Percentiles rank a stretch among this genome's conserved stretches.
Conservation (phyloP, 2,888 invertebrate genomes). For the Gastrophysa polygoni region DNA sequence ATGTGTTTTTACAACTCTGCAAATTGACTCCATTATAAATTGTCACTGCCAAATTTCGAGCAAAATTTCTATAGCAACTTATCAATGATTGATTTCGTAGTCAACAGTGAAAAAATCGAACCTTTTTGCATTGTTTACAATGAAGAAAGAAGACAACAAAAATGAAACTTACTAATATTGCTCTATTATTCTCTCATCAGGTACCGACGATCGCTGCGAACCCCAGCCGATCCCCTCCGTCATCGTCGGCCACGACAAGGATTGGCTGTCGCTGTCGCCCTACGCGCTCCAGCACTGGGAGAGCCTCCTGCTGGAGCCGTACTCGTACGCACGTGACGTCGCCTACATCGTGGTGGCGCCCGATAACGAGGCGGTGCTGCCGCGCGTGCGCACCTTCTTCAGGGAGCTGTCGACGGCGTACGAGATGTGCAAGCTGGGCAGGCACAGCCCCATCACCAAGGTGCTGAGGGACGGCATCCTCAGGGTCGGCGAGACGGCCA, state of each 20-base stretch:
- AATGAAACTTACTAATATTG: too few species aligned
- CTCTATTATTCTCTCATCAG: too few species aligned
- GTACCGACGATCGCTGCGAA: conserved; percentile 94
- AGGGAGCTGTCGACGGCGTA: conserved; percentile 91
- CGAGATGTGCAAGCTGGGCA: conserved; percentile 92
- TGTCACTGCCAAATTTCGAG: too few species aligned
- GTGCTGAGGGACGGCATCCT: conserved; percentile 86
- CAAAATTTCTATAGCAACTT: too few species aligned
- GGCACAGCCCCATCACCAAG: conserved; percentile 89
- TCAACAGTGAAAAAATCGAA: too few species aligned
- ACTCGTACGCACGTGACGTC: conserved; percentile 92
- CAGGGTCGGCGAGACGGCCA: conserved; percentile 74
- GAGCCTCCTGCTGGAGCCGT: conserved; percentile 94
- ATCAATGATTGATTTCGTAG: too few species aligned
- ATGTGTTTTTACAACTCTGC: too few species aligned
- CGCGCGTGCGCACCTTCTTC: conserved; percentile 85
- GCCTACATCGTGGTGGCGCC: conserved; percentile 95
- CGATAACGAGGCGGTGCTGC: conserved; percentile 83
- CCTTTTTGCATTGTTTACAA: too few species aligned
- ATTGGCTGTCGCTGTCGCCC: conserved; percentile 94
- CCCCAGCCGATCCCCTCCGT: conserved; percentile 96
- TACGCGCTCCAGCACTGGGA: conserved; percentile 96
- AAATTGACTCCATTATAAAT: too few species aligned
- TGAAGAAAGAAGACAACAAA: too few species aligned
- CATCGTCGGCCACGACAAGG: conserved; percentile 92